Evolutionary conservation across 1,140 invertebrate genomes (phyloP), one percentile per base, ranked within the genome.

Genomic region (Choristoneura fumiferana): DNA sequence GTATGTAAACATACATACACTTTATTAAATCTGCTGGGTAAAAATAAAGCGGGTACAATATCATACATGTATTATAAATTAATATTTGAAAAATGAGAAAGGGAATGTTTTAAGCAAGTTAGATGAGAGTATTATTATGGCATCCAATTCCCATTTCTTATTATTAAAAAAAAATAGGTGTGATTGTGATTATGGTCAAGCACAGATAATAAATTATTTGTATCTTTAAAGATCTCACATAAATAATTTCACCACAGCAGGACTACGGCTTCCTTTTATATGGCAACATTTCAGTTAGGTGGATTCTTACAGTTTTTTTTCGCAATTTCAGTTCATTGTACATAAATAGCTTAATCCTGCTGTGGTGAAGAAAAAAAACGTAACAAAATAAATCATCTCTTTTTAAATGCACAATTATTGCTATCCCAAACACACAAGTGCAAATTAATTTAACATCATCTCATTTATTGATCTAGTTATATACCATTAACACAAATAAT

Each of bases 331-430:
- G n/a, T n/a, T n/a, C n/a, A n/a, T n/a, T n/a, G n/a, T n/a, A n/a
- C n/a, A n/a, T n/a, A n/a, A n/a, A n/a, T n/a, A n/a, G n/a, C n/a
- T n/a, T n/a, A 29, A 29, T 29, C 22, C 22, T 29, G 22, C 22
- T 29, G 22, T 29, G 2, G 22, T 29, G 22, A 29, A 29, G 6
- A 29, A 2, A 45, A 49, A 49, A 64, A 43, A 58, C 13, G 58
- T 49, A 54, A 55, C 60, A 59, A 54, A 62, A 64, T 40, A 56
- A 58, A 52, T 35, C 45, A 38, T 38, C 60, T 29, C 22, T 29
- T 29, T 29, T 65, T 77, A 77, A 77, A 77, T 77, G 74, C 71
- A 70, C 61, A 71, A 67, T 67, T 64, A 65, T 58, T 57, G 49
- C 57, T 67, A 70, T 55, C 53, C 54, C 56, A 45, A 53, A 58